Evolutionary conservation across 2,797 vertebrate genomes (phyloP).

Genomic region (Menidia menidia): DNA sequence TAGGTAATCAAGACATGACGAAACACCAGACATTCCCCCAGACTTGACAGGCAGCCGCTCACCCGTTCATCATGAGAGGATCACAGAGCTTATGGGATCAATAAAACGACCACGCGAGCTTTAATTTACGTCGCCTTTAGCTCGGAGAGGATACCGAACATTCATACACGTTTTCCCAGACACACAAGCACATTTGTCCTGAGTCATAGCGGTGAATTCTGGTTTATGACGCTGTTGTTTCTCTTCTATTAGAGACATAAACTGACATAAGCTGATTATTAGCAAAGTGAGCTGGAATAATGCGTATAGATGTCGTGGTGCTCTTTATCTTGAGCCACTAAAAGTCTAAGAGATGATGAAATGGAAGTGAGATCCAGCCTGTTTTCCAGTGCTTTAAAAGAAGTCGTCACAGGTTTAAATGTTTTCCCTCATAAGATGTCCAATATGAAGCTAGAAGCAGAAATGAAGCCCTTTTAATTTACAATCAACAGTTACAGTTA

Average conservation of each 20-base stretch:
- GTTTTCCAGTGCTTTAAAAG: no score
- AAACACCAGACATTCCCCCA: no score
- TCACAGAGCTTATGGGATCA: constrained; percentile 64
- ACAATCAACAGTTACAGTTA: no score
- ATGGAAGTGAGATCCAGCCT: neutral
- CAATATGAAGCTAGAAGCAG: no score
- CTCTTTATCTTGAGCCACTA: neutral
- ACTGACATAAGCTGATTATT: constrained; percentile 11
- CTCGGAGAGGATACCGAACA: constrained; percentile 45
- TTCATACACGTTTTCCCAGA: constrained; percentile 49
- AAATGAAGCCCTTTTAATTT: no score
- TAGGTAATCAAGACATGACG: no score
- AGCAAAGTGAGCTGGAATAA: neutral
- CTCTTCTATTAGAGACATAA: rapidly evolving
- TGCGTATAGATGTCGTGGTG: no score
- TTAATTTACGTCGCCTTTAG: constrained; percentile 59
- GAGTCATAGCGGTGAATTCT: constrained; percentile 17
- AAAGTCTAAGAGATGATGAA: neutral
- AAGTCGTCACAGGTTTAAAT: no score
- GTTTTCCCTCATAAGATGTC: no score
- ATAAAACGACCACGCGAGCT: constrained; percentile 62
- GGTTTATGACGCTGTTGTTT: constrained; percentile 25
- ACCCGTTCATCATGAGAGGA: constrained; percentile 70
- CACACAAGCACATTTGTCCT: neutral
- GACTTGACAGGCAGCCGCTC: constrained; percentile 26